phyloP scores from a whole-genome alignment of 1,140 invertebrate species.

The Caenorhabditis tropicalis region DNA sequence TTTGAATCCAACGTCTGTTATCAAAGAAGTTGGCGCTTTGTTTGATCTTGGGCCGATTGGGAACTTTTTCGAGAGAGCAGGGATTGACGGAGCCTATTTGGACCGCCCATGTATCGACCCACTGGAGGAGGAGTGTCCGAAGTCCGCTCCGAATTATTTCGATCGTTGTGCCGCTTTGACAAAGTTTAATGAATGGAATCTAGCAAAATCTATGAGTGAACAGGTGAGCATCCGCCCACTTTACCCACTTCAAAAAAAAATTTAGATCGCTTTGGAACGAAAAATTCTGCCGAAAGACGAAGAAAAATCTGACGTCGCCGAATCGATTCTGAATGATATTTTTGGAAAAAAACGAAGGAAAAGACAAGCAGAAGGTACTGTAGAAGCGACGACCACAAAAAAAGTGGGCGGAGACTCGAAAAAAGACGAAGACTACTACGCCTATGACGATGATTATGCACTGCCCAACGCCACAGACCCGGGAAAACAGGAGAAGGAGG shows the following conservation, averaged over 20 bases:
- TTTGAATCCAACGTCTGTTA: constrained; percentile 64
- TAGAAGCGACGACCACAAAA: not conserved
- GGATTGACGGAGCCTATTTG: constrained; percentile 91
- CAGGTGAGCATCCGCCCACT: no score
- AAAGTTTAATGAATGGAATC: constrained; percentile 56
- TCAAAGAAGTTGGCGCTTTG: constrained; percentile 62
- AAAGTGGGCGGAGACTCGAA: constrained; percentile 55
- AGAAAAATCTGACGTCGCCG: constrained; percentile 12
- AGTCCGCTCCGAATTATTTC: constrained; percentile 87
- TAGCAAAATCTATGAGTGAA: constrained; percentile 42
- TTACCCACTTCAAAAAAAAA: no score
- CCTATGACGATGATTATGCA: constrained; percentile 63
- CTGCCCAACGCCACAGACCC: not conserved
- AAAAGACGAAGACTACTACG: constrained; percentile 66
- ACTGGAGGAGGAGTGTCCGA: constrained; percentile 85
- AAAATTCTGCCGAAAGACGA: constrained; percentile 2
- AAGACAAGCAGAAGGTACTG: constrained; percentile 1
- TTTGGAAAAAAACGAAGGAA: constrained; percentile 55
- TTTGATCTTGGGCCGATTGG: constrained; percentile 66
- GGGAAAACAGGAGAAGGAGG: constrained; percentile 46
- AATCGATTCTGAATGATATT: constrained; percentile 46
- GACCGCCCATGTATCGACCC: constrained; percentile 95
- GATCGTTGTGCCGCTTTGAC: constrained; percentile 60
- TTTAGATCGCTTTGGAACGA: not conserved
- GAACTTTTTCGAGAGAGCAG: constrained; percentile 73